phyloP scores from a whole-genome alignment of 2,797 vertebrate species.

The Eremophila alpestris region DNA sequence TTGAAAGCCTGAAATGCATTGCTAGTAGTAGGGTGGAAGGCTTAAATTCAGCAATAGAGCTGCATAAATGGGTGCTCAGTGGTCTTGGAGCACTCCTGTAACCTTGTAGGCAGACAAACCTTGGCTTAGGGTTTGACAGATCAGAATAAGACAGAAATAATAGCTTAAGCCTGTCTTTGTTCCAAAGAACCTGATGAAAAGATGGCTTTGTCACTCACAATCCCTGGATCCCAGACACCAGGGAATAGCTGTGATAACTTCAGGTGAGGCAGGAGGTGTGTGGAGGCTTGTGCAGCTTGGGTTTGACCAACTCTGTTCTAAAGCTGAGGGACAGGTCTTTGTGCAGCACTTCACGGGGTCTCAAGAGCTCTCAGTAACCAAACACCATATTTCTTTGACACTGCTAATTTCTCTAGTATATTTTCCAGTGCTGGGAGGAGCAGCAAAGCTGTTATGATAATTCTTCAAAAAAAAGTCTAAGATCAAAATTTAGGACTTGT shows the following conservation, averaged over 20 bases:
- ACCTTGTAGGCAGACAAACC: neutral
- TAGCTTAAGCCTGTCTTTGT: neutral
- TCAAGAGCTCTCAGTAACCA: neutral
- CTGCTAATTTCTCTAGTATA: neutral
- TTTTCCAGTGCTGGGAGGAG: neutral
- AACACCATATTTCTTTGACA: neutral
- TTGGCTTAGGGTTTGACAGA: neutral
- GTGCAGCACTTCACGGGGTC: neutral
- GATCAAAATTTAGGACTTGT: neutral
- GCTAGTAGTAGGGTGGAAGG: neutral
- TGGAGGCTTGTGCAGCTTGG: neutral
- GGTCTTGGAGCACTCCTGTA: neutral
- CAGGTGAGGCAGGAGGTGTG: neutral
- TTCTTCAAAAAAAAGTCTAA: neutral
- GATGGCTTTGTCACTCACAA: neutral
- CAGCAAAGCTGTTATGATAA: neutral
- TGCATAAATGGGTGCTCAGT: neutral
- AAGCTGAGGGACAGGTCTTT: neutral
- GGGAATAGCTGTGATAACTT: neutral
- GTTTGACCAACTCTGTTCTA: neutral
- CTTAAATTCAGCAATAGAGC: neutral
- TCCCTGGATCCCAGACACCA: neutral
- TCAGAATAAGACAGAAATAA: neutral
- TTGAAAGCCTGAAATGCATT: neutral
- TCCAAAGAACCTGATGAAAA: neutral